phyloP scores from a whole-genome alignment of 2,113 vertebrate species.

The Spea multiplicata region DNA sequence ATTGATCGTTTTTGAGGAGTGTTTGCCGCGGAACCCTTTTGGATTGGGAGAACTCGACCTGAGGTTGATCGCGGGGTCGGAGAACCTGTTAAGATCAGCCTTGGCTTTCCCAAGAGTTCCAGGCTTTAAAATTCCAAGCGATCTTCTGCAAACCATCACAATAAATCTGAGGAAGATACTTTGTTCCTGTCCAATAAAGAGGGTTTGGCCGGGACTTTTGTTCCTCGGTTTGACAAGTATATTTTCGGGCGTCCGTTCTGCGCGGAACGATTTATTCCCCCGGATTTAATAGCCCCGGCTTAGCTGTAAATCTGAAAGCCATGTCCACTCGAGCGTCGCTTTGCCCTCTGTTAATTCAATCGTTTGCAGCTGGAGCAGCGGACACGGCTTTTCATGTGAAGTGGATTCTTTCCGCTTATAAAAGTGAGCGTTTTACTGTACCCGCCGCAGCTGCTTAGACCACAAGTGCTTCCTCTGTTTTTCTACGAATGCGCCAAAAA shows the following conservation, averaged over 20 bases:
- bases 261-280: conserved; percentile 3
- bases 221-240: neutral
- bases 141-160: too few relatives aligned
- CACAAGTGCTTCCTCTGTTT: too few relatives aligned
- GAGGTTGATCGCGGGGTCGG: too few relatives aligned
- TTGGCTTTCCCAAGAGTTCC: too few relatives aligned
- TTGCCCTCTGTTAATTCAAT: neutral
- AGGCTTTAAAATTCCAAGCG: too few relatives aligned
- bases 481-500: too few relatives aligned
- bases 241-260: neutral
- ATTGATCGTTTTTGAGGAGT: too few relatives aligned
- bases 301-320: neutral
- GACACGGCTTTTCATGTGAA: neutral
- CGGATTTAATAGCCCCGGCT: neutral
- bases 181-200: too few relatives aligned
- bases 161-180: too few relatives aligned
- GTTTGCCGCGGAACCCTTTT: too few relatives aligned
- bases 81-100: too few relatives aligned
- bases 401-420: conserved; percentile 11
- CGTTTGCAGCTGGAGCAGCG: conserved; percentile 16
- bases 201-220: neutral
- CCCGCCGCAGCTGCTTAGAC: neutral
- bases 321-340: neutral
- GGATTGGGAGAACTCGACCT: too few relatives aligned
- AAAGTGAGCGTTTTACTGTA: neutral